phyloP scores from a whole-genome alignment of 2,797 vertebrate genomes.

The Manis javanica region DNA sequence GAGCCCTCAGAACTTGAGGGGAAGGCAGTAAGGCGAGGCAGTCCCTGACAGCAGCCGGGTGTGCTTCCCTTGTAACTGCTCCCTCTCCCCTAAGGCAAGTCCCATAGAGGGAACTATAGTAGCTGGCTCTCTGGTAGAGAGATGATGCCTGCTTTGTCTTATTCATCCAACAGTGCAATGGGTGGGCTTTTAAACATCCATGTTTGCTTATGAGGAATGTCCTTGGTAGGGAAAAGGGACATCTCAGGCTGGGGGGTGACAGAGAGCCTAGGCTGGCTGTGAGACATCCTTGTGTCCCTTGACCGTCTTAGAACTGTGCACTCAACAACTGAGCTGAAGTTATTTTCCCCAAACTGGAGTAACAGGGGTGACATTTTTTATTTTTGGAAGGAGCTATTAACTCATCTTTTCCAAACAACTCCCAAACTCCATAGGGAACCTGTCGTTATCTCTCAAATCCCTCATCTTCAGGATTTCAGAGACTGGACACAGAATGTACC shows the following conservation, averaged over 20 bases:
- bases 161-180: not conserved
- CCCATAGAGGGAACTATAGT: not conserved
- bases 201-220: not conserved
- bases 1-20: not conserved
- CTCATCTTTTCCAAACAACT: slow-evolving; percentile 6
- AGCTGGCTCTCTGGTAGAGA: not conserved
- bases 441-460: slow-evolving; percentile 6
- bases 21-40: not conserved
- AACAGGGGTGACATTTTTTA: not conserved
- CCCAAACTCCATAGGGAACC: not conserved
- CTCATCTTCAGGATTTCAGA: not conserved
- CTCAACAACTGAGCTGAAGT: slow-evolving; percentile 16
- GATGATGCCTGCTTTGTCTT: not conserved
- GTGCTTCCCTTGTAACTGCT: not conserved
- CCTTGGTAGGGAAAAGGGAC: not conserved
- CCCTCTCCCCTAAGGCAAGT: not conserved
- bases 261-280: not conserved
- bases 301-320: not conserved
- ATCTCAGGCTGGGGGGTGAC: not conserved
- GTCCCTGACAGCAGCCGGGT: not conserved
- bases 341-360: not conserved
- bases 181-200: not conserved
- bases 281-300: not conserved
- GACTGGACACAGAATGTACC: not conserved
- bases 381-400: not conserved